These are phyloP conservation scores for Bradysia coprophila DNA, from an alignment of 1,140 invertebrate species.

Conservation along the genomic window DNA sequence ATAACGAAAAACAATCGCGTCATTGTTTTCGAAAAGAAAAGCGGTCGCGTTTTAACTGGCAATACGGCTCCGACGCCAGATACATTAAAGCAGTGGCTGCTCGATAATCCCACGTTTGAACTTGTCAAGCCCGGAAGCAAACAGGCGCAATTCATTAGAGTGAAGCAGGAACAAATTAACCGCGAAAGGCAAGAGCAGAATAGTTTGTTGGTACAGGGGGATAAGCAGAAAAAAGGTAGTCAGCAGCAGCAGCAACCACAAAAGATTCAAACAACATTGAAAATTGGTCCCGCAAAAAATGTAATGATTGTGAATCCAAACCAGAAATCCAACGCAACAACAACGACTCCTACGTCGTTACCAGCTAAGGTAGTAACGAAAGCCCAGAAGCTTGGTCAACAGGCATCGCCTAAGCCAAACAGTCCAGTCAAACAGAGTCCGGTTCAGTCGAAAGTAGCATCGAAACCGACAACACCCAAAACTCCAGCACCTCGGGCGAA, in stretches of 20 bases:
- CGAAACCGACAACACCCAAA: constrained; percentile 4
- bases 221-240: background rate
- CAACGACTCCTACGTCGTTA: too few species aligned
- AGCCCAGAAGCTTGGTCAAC: constrained; percentile 5
- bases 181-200: background rate
- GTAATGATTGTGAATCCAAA: constrained; percentile 4
- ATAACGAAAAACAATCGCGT: constrained; percentile 19
- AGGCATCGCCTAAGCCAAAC: constrained; percentile 6
- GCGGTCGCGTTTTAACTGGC: constrained; percentile 54
- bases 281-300: constrained; percentile 16
- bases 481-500: constrained; percentile 4
- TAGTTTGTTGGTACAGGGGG: background rate
- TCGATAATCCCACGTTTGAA: constrained; percentile 71
- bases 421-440: background rate
- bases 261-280: constrained; percentile 27
- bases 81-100: constrained; percentile 64
- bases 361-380: constrained; percentile 4
- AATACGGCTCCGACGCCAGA: constrained; percentile 55
- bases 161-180: constrained; percentile 6
- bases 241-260: constrained; percentile 9
- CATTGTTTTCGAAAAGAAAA: constrained; percentile 60
- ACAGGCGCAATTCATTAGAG: constrained; percentile 25
- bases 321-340: background rate
- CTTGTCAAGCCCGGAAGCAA: constrained; percentile 44
- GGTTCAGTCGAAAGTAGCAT: background rate